phyloP scores from a whole-genome alignment of 2,797 vertebrate genomes.

The Momotus momota region DNA sequence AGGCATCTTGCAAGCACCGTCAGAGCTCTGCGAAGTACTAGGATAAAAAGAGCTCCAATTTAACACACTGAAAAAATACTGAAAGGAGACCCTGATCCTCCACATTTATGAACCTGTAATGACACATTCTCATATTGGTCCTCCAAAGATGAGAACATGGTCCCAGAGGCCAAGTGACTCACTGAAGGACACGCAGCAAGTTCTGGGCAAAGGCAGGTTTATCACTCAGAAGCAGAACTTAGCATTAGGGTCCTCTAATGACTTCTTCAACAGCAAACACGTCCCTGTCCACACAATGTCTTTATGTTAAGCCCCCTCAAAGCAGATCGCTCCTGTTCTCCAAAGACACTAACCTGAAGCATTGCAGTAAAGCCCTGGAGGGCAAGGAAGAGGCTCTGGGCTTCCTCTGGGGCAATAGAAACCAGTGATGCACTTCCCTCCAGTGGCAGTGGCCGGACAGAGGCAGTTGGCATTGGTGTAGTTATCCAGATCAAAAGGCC shows the following conservation, averaged over 20 bases:
- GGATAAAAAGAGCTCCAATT: background rate
- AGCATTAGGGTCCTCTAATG: background rate
- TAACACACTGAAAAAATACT: background rate
- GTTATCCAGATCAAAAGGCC: constrained; percentile 95
- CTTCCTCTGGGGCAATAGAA: constrained; percentile 90
- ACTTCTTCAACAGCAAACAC: background rate
- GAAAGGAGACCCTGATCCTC: background rate
- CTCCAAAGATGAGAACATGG: background rate
- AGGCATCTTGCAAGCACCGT: background rate
- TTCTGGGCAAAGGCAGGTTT: background rate
- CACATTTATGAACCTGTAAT: rapidly evolving
- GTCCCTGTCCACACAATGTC: background rate
- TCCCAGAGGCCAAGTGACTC: background rate
- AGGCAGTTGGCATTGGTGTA: constrained; percentile 94
- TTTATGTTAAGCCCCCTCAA: background rate
- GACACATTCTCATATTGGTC: background rate
- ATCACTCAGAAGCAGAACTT: background rate
- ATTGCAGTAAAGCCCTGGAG: constrained; percentile 88
- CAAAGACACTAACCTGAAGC: constrained; percentile 80
- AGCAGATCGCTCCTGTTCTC: background rate
- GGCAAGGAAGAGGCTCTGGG: constrained; percentile 86
- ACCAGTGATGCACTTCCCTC: constrained; percentile 89
- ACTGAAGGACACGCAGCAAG: background rate
- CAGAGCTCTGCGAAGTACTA: rapidly evolving
- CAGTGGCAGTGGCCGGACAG: constrained; percentile 92